A percentile compares a stretch with the other conserved stretches of the same genome.
Conservation (phyloP, 2,797 vertebrate genomes). For the Amblyraja radiata region DNA sequence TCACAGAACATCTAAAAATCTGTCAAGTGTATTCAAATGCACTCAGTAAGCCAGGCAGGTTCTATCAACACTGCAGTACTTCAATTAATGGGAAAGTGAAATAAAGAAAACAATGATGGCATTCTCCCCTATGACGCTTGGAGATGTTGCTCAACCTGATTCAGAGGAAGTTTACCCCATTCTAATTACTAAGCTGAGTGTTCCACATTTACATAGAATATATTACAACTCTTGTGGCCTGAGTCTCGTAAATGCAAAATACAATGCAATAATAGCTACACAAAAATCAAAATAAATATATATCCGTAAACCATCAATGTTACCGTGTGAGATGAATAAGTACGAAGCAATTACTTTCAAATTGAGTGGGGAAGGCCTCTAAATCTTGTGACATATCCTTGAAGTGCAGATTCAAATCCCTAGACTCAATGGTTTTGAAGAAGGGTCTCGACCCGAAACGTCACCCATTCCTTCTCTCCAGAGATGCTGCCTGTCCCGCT, state of each 20-base stretch:
- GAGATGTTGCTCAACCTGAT: background rate
- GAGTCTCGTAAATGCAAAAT: slow-evolving; percentile 24
- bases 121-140: slow-evolving; percentile 40
- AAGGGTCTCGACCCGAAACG: too few species aligned
- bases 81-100: slow-evolving; percentile 56
- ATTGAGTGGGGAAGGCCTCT: background rate
- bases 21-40: slow-evolving; percentile 61
- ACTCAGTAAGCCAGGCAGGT: slow-evolving; percentile 53
- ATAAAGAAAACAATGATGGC: slow-evolving; percentile 55
- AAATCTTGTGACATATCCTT: background rate
- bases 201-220: slow-evolving; percentile 59
- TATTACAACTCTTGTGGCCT: slow-evolving; percentile 17
- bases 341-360: background rate
- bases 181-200: slow-evolving; percentile 63
- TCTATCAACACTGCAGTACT: slow-evolving; percentile 61
- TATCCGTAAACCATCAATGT: slow-evolving; percentile 1
- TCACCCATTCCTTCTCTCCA: too few species aligned
- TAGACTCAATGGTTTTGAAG: background rate
- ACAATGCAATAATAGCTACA: slow-evolving; percentile 34
- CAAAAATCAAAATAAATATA: slow-evolving; percentile 30
- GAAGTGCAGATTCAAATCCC: slow-evolving; percentile 23
- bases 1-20: slow-evolving; percentile 58
- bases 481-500: too few species aligned
- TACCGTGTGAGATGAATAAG: background rate
- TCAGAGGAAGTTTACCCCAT: slow-evolving; percentile 55